Evolutionary conservation across 2,797 vertebrate genomes (phyloP).

Genomic region (Ctenosaura bakeri): DNA sequence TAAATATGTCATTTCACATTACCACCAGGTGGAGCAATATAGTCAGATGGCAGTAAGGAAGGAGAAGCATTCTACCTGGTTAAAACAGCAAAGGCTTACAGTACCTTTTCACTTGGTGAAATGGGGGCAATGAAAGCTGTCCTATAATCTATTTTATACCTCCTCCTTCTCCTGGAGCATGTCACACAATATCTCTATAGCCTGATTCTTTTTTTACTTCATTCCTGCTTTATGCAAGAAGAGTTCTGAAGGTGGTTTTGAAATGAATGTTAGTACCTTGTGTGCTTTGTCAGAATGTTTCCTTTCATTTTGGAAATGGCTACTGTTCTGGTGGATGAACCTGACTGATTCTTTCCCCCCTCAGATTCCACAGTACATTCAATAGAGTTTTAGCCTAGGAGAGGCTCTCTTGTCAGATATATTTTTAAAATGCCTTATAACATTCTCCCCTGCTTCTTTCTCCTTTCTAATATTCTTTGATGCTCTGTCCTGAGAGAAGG

Average conservation of each 20-base stretch:
- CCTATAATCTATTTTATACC: conserved; percentile 34
- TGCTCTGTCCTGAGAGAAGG: conserved; percentile 36
- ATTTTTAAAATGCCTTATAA: conserved; percentile 62
- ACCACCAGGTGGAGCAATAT: background rate
- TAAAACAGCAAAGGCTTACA: background rate
- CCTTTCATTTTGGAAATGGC: conserved; percentile 42
- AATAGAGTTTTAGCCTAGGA: conserved; percentile 56
- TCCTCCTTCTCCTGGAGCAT: conserved; percentile 8
- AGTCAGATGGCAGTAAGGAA: background rate
- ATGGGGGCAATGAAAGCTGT: conserved; percentile 2
- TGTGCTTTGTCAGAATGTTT: conserved; percentile 37
- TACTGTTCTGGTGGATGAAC: conserved; percentile 47
- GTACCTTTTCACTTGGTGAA: background rate
- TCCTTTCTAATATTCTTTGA: conserved; percentile 1
- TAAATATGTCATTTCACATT: no score
- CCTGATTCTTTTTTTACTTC: conserved; percentile 33
- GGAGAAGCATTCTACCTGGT: background rate
- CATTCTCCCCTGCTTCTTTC: conserved; percentile 28
- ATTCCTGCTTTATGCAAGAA: conserved; percentile 46
- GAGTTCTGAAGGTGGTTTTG: conserved; percentile 47
- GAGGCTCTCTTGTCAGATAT: conserved; percentile 42
- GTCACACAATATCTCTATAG: conserved; percentile 45
- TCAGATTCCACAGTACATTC: conserved; percentile 38
- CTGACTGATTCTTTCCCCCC: conserved; percentile 48
- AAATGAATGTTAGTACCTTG: conserved; percentile 49